These are phyloP conservation scores for Hypomecis atomaria DNA, from an alignment of 2,888 invertebrate species.

Conservation along the genomic window DNA sequence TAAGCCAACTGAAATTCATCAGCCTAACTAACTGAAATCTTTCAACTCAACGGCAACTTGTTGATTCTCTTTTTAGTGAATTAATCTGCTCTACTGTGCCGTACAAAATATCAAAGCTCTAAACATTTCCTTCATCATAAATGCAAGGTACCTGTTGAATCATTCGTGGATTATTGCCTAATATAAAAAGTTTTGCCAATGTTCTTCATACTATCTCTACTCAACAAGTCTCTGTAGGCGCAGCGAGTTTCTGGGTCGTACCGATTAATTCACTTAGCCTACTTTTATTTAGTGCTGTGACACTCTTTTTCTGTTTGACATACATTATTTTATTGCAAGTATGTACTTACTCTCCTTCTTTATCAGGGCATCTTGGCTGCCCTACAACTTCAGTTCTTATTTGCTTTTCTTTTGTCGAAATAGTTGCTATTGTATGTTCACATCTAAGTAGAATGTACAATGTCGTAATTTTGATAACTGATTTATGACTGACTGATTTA, in stretches of 20 bases:
- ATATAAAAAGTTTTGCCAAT: slow-evolving; percentile 37
- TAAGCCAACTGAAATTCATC: slow-evolving; percentile 12
- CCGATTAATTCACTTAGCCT: slow-evolving; percentile 81
- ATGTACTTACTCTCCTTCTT: slow-evolving; percentile 59
- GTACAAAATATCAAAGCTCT: not conserved
- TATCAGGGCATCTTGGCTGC: slow-evolving; percentile 43
- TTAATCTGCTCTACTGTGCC: not conserved
- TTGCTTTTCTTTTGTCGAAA: slow-evolving; percentile 24
- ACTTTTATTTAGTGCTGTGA: slow-evolving; percentile 78
- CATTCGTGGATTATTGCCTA: slow-evolving; percentile 7
- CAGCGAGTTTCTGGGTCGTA: slow-evolving; percentile 78
- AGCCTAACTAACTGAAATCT: slow-evolving; percentile 1
- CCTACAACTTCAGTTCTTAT: slow-evolving; percentile 31
- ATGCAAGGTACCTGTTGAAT: slow-evolving; percentile 16
- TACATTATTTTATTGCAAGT: slow-evolving; percentile 69
- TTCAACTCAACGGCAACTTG: slow-evolving; percentile 3
- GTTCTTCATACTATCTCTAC: slow-evolving; percentile 45
- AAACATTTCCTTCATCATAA: slow-evolving; percentile 12
- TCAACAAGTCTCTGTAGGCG: slow-evolving; percentile 50
- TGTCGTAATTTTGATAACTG: not conserved
- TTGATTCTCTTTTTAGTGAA: slow-evolving; percentile 1
- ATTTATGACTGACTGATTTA: too few species aligned
- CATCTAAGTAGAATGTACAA: not conserved
- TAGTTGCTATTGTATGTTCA: slow-evolving; percentile 1
- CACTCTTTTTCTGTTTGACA: slow-evolving; percentile 76